Evolutionary conservation across 2,797 vertebrate species (phyloP).

Genomic region (Danio aesculapii): DNA sequence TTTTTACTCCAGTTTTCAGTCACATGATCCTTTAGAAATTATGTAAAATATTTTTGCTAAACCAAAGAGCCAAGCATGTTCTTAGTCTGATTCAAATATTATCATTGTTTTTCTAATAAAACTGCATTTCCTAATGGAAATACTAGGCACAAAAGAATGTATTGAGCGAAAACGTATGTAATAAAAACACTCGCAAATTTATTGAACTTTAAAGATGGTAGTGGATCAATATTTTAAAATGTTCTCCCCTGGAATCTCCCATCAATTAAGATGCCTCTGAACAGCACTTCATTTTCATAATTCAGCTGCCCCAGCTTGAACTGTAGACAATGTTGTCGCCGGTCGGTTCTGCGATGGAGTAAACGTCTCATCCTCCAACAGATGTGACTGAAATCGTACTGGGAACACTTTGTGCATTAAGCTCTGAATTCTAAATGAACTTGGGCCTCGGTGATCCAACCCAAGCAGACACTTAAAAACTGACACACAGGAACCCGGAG

Average conservation of each 20-base stretch:
- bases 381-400: slow-evolving; percentile 81
- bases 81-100: background rate
- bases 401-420: slow-evolving; percentile 83
- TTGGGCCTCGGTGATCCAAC: slow-evolving; percentile 74
- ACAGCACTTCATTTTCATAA: slow-evolving; percentile 87
- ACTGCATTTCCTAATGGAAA: background rate
- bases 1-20: background rate
- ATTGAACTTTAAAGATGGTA: slow-evolving; percentile 48
- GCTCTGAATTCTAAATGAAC: slow-evolving; percentile 84
- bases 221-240: slow-evolving; percentile 77
- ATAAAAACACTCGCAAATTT: slow-evolving; percentile 22
- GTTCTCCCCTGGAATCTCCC: slow-evolving; percentile 63
- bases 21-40: background rate
- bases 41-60: background rate
- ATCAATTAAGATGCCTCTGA: slow-evolving; percentile 82
- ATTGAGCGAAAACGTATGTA: background rate
- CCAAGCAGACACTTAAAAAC: slow-evolving; percentile 83
- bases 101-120: background rate
- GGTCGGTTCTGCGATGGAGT: slow-evolving; percentile 68
- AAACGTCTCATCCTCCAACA: slow-evolving; percentile 82
- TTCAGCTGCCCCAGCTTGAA: slow-evolving; percentile 72
- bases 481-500: slow-evolving; percentile 82
- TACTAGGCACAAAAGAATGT: background rate
- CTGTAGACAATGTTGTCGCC: slow-evolving; percentile 76
- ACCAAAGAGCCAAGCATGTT: background rate